phyloP scores from a whole-genome alignment of 2,888 invertebrate genomes.

The Leucozona laternaria region DNA sequence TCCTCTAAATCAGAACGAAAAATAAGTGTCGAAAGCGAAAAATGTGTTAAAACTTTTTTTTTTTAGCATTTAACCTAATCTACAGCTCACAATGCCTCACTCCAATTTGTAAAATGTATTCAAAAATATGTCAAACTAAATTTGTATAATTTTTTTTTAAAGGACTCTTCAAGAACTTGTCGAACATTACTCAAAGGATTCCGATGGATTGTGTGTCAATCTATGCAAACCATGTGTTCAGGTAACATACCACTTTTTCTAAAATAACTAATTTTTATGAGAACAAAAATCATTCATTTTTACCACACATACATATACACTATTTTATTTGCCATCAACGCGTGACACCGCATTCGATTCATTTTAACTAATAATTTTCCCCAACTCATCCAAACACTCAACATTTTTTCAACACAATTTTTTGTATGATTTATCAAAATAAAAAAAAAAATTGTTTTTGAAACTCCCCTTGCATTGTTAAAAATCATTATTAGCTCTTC shows the following conservation, averaged over 20 bases:
- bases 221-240: slow-evolving; percentile 97
- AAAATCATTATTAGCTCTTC: slow-evolving; percentile 69
- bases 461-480: slow-evolving; percentile 57
- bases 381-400: slow-evolving; percentile 29
- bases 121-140: neutral
- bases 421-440: slow-evolving; percentile 69
- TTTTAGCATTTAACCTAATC: too few relatives aligned
- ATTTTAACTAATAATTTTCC: slow-evolving; percentile 29
- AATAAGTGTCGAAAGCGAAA: too few relatives aligned
- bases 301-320: neutral
- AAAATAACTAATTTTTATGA: neutral
- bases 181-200: slow-evolving; percentile 98
- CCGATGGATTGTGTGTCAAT: slow-evolving; percentile 99
- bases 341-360: slow-evolving; percentile 3
- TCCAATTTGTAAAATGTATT: slow-evolving; percentile 17
- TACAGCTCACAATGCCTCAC: slow-evolving; percentile 15
- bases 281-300: neutral
- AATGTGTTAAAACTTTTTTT: too few relatives aligned
- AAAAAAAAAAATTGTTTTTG: neutral
- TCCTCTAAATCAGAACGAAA: too few relatives aligned
- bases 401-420: slow-evolving; percentile 66
- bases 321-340: slow-evolving; percentile 40
- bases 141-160: slow-evolving; percentile 15
- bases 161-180: slow-evolving; percentile 98
- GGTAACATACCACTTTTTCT: slow-evolving; percentile 85